phyloP scores from a whole-genome alignment of 2,797 vertebrate species.

The Orientallactaga sibirica region DNA sequence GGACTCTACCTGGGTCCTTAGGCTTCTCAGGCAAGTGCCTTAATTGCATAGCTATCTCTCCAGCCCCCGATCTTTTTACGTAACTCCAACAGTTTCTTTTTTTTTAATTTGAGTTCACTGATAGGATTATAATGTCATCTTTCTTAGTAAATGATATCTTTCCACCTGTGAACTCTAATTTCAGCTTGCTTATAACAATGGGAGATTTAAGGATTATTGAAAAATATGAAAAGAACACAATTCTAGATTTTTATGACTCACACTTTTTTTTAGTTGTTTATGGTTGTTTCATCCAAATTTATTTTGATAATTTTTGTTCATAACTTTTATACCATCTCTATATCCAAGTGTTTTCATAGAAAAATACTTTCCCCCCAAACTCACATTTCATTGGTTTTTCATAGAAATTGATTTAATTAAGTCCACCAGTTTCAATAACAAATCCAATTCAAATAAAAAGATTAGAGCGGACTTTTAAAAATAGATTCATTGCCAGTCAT shows the following conservation, averaged over 20 bases:
- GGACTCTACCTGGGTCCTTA: no score
- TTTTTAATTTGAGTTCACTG: not conserved
- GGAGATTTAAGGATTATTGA: not conserved
- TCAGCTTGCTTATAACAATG: not conserved
- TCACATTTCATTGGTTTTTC: conserved; percentile 23
- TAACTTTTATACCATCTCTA: not conserved
- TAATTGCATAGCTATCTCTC: no score
- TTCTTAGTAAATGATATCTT: not conserved
- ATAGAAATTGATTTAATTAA: conserved; percentile 42
- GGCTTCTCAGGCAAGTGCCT: no score
- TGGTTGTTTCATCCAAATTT: not conserved
- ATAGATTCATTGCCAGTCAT: no score
- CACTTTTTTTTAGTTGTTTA: not conserved
- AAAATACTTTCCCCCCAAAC: not conserved
- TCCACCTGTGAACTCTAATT: not conserved
- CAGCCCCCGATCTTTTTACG: not conserved
- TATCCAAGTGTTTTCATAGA: not conserved
- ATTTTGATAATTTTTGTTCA: not conserved
- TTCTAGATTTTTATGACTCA: conserved; percentile 2
- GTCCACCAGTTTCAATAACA: conserved; percentile 13
- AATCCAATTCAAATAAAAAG: not conserved
- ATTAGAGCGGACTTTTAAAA: not conserved
- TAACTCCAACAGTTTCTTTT: not conserved
- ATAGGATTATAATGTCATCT: not conserved
- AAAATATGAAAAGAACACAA: not conserved